These are phyloP conservation scores for honey bee (Apis mellifera) DNA, from an alignment of 1,140 invertebrate species.

Conservation along the genomic window DNA sequence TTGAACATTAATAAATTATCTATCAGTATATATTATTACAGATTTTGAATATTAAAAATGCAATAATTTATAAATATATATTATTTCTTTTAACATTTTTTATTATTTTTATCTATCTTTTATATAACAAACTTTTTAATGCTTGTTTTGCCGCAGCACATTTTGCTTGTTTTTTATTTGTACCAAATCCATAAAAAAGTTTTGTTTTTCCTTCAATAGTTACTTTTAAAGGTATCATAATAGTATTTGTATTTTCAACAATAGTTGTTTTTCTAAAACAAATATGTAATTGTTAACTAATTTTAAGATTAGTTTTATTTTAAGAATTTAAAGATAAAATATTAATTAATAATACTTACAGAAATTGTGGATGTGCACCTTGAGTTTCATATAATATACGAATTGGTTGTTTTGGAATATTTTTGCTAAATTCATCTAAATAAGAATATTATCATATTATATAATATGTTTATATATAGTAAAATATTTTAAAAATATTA, in stretches of 20 bases:
- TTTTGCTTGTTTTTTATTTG: slow-evolving; percentile 86
- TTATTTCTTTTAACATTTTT: neutral
- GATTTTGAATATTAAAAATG: neutral
- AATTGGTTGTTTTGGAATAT: slow-evolving; percentile 95
- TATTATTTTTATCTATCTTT: slow-evolving; percentile 24
- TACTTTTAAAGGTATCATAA: slow-evolving; percentile 85
- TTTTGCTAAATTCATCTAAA: slow-evolving; percentile 87
- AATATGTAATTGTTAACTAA: neutral
- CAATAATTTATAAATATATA: neutral
- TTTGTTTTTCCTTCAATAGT: slow-evolving; percentile 81
- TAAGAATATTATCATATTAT: neutral
- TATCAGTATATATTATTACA: neutral
- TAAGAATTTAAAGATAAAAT: slow-evolving; percentile 31
- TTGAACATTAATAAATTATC: neutral
- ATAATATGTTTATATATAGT: neutral
- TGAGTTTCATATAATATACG: slow-evolving; percentile 90
- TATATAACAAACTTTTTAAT: slow-evolving; percentile 78
- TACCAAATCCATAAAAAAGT: slow-evolving; percentile 86
- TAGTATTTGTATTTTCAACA: slow-evolving; percentile 72
- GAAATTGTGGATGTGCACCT: slow-evolving; percentile 83
- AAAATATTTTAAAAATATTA: neutral
- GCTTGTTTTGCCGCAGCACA: slow-evolving; percentile 89
- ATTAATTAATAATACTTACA: slow-evolving; percentile 77
- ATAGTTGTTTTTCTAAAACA: slow-evolving; percentile 73
- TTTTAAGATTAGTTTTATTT: no score